A percentile compares a stretch with the other conserved stretches of the same genome.
phyloP scores from a whole-genome alignment of 2,113 vertebrate species.

The Apaloderma vittatum region DNA sequence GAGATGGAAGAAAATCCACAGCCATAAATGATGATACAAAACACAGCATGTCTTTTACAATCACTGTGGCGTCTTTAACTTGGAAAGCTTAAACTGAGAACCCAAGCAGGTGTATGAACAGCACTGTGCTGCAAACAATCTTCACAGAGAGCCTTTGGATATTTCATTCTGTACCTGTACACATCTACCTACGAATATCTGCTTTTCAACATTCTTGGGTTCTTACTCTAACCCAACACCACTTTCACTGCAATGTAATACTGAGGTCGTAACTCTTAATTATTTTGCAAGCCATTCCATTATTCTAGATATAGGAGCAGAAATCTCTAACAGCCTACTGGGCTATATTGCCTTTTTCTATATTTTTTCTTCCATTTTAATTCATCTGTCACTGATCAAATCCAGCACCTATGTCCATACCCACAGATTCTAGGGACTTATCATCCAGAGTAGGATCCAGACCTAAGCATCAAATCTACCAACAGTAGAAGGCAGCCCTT shows the following conservation, averaged over 20 bases:
- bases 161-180: neutral
- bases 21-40: neutral
- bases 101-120: neutral
- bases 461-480: neutral
- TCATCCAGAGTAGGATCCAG: neutral
- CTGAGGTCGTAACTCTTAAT: neutral
- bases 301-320: neutral
- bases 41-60: neutral
- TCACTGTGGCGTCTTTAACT: neutral
- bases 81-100: neutral
- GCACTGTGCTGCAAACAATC: neutral
- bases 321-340: neutral
- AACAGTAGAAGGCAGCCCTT: neutral
- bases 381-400: neutral
- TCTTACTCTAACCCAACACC: neutral
- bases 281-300: neutral
- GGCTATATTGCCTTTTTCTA: neutral
- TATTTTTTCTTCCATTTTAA: neutral
- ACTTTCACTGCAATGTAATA: neutral
- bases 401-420: neutral
- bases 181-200: neutral
- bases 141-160: neutral
- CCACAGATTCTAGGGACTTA: neutral
- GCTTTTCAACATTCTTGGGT: neutral
- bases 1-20: conserved; percentile 33